phyloP scores from a whole-genome alignment of 2,113 vertebrate species.

The Pseudorectes ferrugineus region DNA sequence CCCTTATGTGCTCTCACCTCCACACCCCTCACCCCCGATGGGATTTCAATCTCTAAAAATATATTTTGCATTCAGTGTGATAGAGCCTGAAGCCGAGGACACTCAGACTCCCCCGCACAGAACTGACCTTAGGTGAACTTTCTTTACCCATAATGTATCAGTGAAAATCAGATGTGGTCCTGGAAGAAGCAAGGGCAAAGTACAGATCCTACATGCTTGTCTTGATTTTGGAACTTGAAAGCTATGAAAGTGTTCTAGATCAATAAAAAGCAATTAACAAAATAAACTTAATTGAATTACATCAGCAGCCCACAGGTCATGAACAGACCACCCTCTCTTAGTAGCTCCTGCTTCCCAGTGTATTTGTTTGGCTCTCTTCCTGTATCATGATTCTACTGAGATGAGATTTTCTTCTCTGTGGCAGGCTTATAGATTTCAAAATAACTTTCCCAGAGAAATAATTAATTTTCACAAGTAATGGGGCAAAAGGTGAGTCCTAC shows the following conservation, averaged over 20 bases:
- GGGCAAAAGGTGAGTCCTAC: background rate
- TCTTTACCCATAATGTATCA: background rate
- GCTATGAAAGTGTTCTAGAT: background rate
- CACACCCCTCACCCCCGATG: accelerated
- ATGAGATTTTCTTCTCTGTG: background rate
- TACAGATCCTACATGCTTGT: background rate
- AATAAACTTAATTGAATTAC: background rate
- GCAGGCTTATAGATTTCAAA: background rate
- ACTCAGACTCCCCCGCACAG: background rate
- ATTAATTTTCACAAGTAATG: background rate
- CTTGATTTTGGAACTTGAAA: background rate
- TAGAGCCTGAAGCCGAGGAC: background rate
- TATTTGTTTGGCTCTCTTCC: background rate
- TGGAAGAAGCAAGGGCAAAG: background rate
- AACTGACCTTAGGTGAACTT: background rate
- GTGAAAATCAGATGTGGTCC: background rate
- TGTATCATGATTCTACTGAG: background rate
- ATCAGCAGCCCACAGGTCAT: background rate
- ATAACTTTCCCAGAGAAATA: background rate
- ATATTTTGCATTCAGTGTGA: background rate
- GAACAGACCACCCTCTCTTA: background rate
- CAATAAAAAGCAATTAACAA: background rate
- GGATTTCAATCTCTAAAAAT: background rate
- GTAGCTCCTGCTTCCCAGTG: background rate
- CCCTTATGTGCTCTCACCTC: background rate